phyloP scores from a whole-genome alignment of 2,113 vertebrate genomes.

The Serranochromis macrocephalus region DNA sequence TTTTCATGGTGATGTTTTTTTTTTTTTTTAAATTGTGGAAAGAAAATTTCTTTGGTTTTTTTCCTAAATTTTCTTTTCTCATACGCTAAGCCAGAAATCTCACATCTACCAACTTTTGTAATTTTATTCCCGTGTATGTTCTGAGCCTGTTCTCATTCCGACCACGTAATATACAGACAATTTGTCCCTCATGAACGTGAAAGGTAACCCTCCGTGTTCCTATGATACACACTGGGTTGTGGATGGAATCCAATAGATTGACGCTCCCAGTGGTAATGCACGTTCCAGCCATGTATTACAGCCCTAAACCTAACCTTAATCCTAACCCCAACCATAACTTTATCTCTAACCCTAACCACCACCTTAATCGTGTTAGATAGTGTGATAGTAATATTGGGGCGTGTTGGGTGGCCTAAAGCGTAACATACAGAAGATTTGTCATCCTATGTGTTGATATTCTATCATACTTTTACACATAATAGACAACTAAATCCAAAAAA shows the following conservation, averaged over 20 bases:
- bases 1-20: not conserved
- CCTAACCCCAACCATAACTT: not conserved
- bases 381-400: not conserved
- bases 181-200: not conserved
- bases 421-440: not conserved
- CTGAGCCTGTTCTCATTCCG: not conserved
- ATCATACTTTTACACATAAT: not conserved
- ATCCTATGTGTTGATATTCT: not conserved
- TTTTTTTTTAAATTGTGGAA: not conserved
- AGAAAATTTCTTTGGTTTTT: fast-evolving
- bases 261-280: not conserved
- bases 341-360: not conserved
- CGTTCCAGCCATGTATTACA: not conserved
- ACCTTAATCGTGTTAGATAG: not conserved
- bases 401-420: not conserved
- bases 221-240: not conserved
- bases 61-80: fast-evolving
- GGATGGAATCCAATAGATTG: not conserved
- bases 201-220: not conserved
- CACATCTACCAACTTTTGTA: not conserved
- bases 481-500: not conserved
- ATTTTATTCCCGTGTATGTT: not conserved
- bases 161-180: not conserved
- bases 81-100: not conserved
- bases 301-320: not conserved